Conservation (phyloP, 2,888 invertebrate species). For the Athalia circularis region DNA sequence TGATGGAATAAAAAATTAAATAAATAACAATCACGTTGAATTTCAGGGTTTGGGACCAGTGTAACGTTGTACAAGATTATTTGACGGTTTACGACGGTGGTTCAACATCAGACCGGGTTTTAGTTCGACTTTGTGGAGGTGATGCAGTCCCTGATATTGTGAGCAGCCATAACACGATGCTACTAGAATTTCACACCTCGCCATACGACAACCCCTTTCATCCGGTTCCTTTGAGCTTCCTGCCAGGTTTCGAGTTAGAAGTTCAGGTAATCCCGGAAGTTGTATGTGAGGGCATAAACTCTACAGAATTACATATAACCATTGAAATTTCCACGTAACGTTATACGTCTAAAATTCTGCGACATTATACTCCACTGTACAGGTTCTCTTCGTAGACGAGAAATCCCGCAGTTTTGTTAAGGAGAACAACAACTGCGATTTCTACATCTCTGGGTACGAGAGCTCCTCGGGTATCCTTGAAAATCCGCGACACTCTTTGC, state of each 20-base stretch:
- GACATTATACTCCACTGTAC: slow-evolving; percentile 48
- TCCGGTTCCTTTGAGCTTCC: slow-evolving; percentile 85
- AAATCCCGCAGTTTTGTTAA: slow-evolving; percentile 85
- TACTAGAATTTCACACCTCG: slow-evolving; percentile 88
- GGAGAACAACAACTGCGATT: slow-evolving; percentile 85
- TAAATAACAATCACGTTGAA: neutral
- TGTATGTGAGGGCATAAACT: neutral
- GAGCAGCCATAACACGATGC: slow-evolving; percentile 85
- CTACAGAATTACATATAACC: neutral
- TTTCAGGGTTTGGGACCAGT: slow-evolving; percentile 86
- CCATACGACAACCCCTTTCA: slow-evolving; percentile 89
- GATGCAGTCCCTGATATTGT: slow-evolving; percentile 88
- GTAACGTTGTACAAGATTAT: slow-evolving; percentile 88
- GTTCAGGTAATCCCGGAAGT: slow-evolving; percentile 79
- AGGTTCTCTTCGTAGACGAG: slow-evolving; percentile 86
- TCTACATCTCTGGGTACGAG: slow-evolving; percentile 85
- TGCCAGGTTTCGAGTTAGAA: slow-evolving; percentile 89
- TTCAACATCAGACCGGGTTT: slow-evolving; percentile 81
- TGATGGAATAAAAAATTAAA: no score
- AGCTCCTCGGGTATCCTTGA: slow-evolving; percentile 84
- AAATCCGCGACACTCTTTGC: slow-evolving; percentile 86
- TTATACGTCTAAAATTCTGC: slow-evolving; percentile 5
- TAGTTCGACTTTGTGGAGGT: slow-evolving; percentile 88
- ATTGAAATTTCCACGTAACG: neutral
- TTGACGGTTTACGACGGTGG: slow-evolving; percentile 88